Evolutionary conservation across 2,113 vertebrate species (phyloP).

Genomic region (Sinocyclocheilus grahami): DNA sequence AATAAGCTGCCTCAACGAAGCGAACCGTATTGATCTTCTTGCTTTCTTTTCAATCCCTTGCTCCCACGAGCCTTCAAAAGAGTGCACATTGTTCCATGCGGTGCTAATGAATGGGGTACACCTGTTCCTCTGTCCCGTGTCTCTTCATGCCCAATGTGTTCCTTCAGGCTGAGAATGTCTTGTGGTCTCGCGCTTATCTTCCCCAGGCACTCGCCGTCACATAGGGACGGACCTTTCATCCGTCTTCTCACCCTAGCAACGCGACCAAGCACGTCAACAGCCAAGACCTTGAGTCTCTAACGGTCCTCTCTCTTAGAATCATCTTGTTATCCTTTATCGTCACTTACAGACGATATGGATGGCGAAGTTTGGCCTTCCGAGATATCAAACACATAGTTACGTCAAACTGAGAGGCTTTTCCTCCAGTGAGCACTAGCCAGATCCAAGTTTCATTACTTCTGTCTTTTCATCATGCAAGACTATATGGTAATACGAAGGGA

Average conservation of each 20-base stretch:
- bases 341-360: background rate
- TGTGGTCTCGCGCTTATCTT: slow-evolving; percentile 68
- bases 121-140: slow-evolving; percentile 24
- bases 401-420: slow-evolving; percentile 4
- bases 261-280: slow-evolving; percentile 9
- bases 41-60: slow-evolving; percentile 11
- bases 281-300: slow-evolving; percentile 59
- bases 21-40: slow-evolving; percentile 27
- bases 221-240: slow-evolving; percentile 67
- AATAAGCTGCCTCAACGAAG: slow-evolving; percentile 2
- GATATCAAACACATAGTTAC: slow-evolving; percentile 1
- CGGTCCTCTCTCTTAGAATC: background rate
- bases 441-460: slow-evolving; percentile 17
- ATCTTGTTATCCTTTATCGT: slow-evolving; percentile 18
- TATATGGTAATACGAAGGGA: background rate
- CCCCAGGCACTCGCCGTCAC: slow-evolving; percentile 65
- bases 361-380: background rate
- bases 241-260: slow-evolving; percentile 57
- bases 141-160: background rate
- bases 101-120: slow-evolving; percentile 45
- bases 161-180: slow-evolving; percentile 46
- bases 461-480: background rate
- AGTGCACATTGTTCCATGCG: background rate
- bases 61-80: slow-evolving; percentile 35
- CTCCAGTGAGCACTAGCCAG: background rate